Percentiles rank a stretch among this genome's conserved stretches.
Conservation (phyloP, 2,888 invertebrate species). For the Lordiphosa fenestrarum region DNA sequence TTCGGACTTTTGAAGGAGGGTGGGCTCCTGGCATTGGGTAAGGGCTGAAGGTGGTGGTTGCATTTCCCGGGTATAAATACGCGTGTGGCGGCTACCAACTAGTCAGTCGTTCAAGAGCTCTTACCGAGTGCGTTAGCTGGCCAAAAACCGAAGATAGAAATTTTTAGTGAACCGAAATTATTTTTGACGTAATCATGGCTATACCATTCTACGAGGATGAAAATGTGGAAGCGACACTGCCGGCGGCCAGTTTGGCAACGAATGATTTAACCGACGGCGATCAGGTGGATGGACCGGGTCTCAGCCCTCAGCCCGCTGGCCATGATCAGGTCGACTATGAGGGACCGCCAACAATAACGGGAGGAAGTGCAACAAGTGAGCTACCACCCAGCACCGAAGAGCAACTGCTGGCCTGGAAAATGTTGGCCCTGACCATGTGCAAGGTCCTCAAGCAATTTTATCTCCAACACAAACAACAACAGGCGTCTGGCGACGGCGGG, state of each 20-base stretch:
- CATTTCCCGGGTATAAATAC: conserved; percentile 70
- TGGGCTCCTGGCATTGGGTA: conserved; percentile 40
- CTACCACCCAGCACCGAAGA: conserved; percentile 52
- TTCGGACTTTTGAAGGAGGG: conserved; percentile 24
- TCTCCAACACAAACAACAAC: conserved; percentile 59
- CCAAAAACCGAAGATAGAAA: conserved; percentile 15
- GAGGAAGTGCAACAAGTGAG: conserved; percentile 39
- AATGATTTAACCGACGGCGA: conserved; percentile 54
- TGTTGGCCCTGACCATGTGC: conserved; percentile 77
- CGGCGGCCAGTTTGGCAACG: conserved; percentile 28
- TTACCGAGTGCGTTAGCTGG: conserved; percentile 30
- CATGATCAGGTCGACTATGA: conserved; percentile 62
- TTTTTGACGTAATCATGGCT: conserved; percentile 66
- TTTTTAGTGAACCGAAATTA: neutral
- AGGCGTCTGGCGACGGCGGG: conserved; percentile 10
- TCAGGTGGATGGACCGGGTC: conserved; percentile 69
- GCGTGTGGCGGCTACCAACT: conserved; percentile 36
- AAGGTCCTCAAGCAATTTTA: conserved; percentile 77
- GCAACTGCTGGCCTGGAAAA: conserved; percentile 75
- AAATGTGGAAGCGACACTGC: conserved; percentile 30
- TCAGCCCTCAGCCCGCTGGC: conserved; percentile 27
- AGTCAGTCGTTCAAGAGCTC: conserved; percentile 57
- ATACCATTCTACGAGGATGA: conserved; percentile 78
- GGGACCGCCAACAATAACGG: conserved; percentile 39
- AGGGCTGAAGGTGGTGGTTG: conserved; percentile 47